phyloP scores from a whole-genome alignment of 1,140 invertebrate species.

The Leptoteleia sp. region DNA sequence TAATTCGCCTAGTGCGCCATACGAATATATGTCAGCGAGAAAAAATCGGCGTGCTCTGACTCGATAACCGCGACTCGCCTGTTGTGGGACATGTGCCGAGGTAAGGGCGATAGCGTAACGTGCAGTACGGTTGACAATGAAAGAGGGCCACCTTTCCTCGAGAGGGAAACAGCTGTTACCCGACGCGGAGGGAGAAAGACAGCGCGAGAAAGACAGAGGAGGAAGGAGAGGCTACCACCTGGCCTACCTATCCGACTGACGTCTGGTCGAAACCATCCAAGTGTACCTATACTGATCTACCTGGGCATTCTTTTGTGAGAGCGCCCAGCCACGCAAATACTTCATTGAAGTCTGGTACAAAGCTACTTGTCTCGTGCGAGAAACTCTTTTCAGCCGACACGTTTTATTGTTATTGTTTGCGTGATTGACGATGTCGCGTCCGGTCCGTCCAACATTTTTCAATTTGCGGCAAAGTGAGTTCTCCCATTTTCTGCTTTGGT shows the following conservation, averaged over 20 bases:
- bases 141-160: conserved; percentile 68
- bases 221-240: conserved; percentile 79
- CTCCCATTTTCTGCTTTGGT: not conserved
- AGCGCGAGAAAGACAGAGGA: conserved; percentile 64
- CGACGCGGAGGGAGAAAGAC: conserved; percentile 64
- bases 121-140: conserved; percentile 75
- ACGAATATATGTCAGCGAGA: no score
- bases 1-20: no score
- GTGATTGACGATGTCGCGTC: conserved; percentile 41
- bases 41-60: no score
- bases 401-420: conserved; percentile 32
- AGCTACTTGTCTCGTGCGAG: conserved; percentile 61
- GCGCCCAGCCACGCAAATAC: conserved; percentile 62
- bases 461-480: conserved; percentile 12
- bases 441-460: conserved; percentile 14
- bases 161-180: conserved; percentile 79
- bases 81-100: no score
- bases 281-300: conserved; percentile 70
- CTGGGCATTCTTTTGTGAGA: conserved; percentile 74
- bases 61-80: no score
- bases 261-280: conserved; percentile 75
- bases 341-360: conserved; percentile 37
- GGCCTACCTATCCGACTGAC: conserved; percentile 76
- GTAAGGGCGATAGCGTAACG: no score
- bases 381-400: conserved; percentile 58